Evolutionary conservation across 2,888 invertebrate species (phyloP).

Genomic region (Dichetophora obliterata): DNA sequence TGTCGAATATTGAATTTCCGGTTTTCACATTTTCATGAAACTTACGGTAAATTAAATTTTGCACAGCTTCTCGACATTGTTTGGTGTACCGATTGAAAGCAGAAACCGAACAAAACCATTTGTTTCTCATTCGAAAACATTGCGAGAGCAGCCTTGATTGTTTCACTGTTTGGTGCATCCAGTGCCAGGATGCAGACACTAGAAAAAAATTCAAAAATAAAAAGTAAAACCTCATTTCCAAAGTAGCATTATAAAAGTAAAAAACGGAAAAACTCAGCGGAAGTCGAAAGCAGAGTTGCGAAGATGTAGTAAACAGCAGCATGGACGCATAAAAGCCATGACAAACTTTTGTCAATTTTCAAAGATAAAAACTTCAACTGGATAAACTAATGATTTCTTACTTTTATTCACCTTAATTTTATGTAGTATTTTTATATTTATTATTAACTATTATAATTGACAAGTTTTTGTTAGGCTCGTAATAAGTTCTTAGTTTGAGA

Average conservation of each 20-base stretch:
- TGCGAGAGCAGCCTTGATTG: not conserved
- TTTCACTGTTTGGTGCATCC: conserved; percentile 2
- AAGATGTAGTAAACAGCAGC: not conserved
- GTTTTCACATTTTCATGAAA: conserved; percentile 38
- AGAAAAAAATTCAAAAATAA: not conserved
- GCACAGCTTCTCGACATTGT: conserved; percentile 48
- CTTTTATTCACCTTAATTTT: not conserved
- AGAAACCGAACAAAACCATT: conserved; percentile 15
- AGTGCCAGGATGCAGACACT: not conserved
- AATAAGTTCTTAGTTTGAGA: no score
- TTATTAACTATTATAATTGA: no score
- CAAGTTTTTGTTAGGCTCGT: no score
- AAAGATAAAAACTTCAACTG: not conserved
- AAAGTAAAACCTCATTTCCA: not conserved
- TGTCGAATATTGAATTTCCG: conserved; percentile 45
- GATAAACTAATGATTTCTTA: not conserved
- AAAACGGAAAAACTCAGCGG: no score
- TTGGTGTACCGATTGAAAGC: not conserved
- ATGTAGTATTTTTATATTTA: no score
- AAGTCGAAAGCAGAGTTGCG: not conserved
- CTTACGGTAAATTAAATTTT: conserved; percentile 59
- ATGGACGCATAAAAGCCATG: not conserved
- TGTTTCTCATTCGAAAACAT: not conserved
- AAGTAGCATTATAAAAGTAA: no score
- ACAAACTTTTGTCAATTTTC: not conserved